Evolutionary conservation across 2,888 invertebrate species (phyloP).

Genomic region (Erannis defoliaria): DNA sequence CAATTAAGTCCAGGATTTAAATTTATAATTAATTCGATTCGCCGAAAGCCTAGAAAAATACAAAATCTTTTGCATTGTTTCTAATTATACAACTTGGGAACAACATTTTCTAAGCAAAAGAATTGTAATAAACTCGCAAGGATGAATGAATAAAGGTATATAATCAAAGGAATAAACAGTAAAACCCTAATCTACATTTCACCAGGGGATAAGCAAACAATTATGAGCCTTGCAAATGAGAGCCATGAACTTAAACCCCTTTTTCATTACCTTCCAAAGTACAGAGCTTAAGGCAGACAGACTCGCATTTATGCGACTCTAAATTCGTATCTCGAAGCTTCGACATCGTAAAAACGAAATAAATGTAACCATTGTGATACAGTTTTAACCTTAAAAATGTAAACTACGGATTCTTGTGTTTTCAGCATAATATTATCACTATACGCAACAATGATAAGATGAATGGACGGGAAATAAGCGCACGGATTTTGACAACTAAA

Average conservation of each 20-base stretch:
- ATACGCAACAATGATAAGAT: no score
- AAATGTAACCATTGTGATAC: conserved; percentile 44
- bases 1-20: conserved; percentile 1
- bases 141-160: conserved; percentile 31
- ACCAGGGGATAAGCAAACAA: conserved; percentile 41
- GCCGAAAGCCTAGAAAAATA: conserved; percentile 2
- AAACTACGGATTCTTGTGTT: no score
- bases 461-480: no score
- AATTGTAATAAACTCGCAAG: conserved; percentile 20
- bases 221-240: conserved; percentile 47
- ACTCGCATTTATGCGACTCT: conserved; percentile 51
- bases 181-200: conserved; percentile 39
- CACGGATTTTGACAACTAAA: no score
- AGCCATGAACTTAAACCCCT: conserved; percentile 44
- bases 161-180: no score
- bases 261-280: conserved; percentile 49
- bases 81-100: conserved; percentile 1
- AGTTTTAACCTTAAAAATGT: conserved; percentile 2
- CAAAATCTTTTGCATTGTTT: conserved; percentile 14
- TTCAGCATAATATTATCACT: no score
- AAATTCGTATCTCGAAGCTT: conserved; percentile 54
- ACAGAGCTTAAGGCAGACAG: conserved; percentile 40
- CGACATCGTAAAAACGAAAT: conserved; percentile 54
- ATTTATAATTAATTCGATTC: conserved; percentile 6
- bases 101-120: conserved; percentile 13